A percentile compares a stretch with the other conserved stretches of the same genome.
Conservation (phyloP, 2,888 invertebrate species). For the Thymelicus acteon region DNA sequence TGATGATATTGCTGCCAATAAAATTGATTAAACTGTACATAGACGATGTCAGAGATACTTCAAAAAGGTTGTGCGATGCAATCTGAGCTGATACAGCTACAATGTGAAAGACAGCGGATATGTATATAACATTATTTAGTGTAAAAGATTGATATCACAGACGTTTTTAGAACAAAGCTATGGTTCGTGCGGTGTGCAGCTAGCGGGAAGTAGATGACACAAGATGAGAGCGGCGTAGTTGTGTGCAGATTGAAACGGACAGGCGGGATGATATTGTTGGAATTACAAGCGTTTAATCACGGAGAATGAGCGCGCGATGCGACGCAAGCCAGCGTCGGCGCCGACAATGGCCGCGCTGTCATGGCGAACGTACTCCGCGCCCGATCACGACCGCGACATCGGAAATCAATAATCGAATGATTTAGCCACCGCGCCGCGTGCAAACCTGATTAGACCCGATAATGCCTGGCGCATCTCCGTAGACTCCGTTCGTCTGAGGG, state of each 20-base stretch:
- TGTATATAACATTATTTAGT: conserved; percentile 36
- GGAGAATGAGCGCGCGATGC: conserved; percentile 71
- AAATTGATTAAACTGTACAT: conserved; percentile 15
- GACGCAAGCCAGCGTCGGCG: conserved; percentile 60
- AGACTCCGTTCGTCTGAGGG: conserved; percentile 56
- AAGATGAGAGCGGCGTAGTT: conserved; percentile 57
- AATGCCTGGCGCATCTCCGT: conserved; percentile 72
- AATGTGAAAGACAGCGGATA: conserved; percentile 30
- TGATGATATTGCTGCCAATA: conserved; percentile 3
- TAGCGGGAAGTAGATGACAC: conserved; percentile 57
- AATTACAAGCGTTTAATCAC: conserved; percentile 83
- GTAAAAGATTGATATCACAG: conserved; percentile 37
- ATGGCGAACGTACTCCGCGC: conserved; percentile 74
- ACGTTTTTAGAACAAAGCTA: conserved; percentile 47
- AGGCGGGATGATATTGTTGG: conserved; percentile 78
- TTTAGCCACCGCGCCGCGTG: conserved; percentile 84
- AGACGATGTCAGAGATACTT: conserved; percentile 8
- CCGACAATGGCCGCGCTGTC: conserved; percentile 79
- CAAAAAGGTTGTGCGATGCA: conserved; percentile 16
- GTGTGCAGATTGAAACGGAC: conserved; percentile 74
- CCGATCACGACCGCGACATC: conserved; percentile 84
- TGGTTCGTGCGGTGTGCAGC: conserved; percentile 51
- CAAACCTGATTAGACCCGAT: conserved; percentile 84
- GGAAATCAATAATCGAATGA: conserved; percentile 85
- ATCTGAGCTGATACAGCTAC: conserved; percentile 17